These are phyloP conservation scores for Lethocerus indicus DNA, from an alignment of 1,140 invertebrate species.

Conservation along the genomic window DNA sequence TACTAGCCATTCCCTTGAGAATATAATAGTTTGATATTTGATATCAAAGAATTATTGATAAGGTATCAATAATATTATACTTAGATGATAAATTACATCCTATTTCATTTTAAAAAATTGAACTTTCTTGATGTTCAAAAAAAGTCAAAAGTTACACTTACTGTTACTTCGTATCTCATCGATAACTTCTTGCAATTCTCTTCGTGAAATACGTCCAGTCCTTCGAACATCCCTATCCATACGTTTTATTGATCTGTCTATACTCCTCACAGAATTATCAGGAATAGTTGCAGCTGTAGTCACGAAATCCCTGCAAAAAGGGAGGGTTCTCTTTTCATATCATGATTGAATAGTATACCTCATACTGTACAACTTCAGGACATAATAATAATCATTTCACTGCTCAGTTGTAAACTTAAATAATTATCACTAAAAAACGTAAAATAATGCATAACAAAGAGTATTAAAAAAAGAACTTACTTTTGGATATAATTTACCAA, in stretches of 20 bases:
- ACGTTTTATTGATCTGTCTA: slow-evolving; percentile 42
- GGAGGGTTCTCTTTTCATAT: not conserved
- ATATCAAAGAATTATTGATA: too few relatives aligned
- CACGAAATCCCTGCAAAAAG: slow-evolving; percentile 1
- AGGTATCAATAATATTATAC: too few relatives aligned
- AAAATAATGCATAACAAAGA: not conserved
- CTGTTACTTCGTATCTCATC: slow-evolving; percentile 44
- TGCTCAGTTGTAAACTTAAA: not conserved
- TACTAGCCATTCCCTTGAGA: too few relatives aligned
- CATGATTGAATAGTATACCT: not conserved
- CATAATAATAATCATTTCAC: slow-evolving; percentile 18
- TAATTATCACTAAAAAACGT: not conserved
- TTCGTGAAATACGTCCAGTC: slow-evolving; percentile 43
- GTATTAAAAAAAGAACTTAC: slow-evolving; percentile 19
- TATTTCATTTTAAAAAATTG: too few relatives aligned
- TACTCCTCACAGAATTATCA: slow-evolving; percentile 27
- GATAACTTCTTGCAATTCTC: slow-evolving; percentile 53
- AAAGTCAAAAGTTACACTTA: slow-evolving; percentile 20
- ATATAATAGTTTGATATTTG: too few relatives aligned
- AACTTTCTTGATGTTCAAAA: too few relatives aligned
- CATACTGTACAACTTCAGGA: slow-evolving; percentile 20
- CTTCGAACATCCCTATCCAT: slow-evolving; percentile 50
- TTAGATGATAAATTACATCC: too few relatives aligned
- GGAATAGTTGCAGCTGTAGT: slow-evolving; percentile 18
- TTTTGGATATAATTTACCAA: slow-evolving; percentile 27